Conservation (phyloP, 2,888 invertebrate species). For the Nesidiocoris tenuis region DNA sequence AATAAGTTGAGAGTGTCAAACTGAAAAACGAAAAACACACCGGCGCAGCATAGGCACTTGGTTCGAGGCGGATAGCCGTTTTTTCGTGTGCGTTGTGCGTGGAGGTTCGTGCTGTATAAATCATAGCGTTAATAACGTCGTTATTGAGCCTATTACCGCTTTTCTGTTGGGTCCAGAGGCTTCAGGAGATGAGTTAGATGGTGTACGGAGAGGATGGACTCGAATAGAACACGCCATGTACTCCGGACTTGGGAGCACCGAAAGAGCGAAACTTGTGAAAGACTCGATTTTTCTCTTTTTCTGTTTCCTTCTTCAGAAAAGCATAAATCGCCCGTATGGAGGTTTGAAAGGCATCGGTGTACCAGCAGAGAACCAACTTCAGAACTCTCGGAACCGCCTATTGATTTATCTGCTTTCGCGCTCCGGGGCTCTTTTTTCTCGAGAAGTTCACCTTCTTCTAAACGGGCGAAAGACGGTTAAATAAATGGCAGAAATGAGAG, state of each 20-base stretch:
- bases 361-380: neutral
- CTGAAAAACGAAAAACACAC: neutral
- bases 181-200: neutral
- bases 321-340: slow-evolving; percentile 23
- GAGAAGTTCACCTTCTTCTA: slow-evolving; percentile 10
- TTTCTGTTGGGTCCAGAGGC: slow-evolving; percentile 12
- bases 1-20: slow-evolving; percentile 18
- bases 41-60: neutral
- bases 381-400: slow-evolving; percentile 24
- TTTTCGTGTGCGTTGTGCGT: slow-evolving; percentile 1
- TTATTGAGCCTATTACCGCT: slow-evolving; percentile 40
- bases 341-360: neutral
- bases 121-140: slow-evolving; percentile 40
- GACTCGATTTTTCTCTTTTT: slow-evolving; percentile 15
- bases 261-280: neutral
- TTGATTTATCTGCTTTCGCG: slow-evolving; percentile 31
- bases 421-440: slow-evolving; percentile 17
- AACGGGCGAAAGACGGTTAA: neutral
- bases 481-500: neutral
- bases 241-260: neutral
- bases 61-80: neutral
- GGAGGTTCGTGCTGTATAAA: slow-evolving; percentile 19
- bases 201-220: neutral
- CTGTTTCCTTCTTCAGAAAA: neutral
- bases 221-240: neutral